Percentiles rank a stretch among this genome's conserved stretches.
These are phyloP conservation scores for Candoia aspera DNA, from an alignment of 2,113 vertebrate species.

Conservation along the genomic window DNA sequence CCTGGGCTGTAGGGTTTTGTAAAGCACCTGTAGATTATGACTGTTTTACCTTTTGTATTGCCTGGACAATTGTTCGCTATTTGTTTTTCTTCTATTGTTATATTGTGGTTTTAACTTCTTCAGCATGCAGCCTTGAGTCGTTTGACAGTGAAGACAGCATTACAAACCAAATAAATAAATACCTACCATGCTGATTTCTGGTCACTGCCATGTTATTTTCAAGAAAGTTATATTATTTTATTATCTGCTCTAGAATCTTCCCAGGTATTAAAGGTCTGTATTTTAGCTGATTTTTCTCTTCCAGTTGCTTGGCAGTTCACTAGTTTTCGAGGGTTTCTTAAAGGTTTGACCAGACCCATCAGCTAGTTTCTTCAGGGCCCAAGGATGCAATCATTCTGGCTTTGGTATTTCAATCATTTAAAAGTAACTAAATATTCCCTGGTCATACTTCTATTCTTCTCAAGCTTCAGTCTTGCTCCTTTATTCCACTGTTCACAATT, in stretches of 20 bases:
- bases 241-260: neutral
- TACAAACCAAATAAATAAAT: neutral
- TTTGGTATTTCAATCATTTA: neutral
- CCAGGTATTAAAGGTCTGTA: neutral
- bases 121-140: neutral
- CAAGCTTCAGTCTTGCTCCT: neutral
- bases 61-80: neutral
- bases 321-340: neutral
- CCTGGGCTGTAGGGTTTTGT: neutral
- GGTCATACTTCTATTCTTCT: neutral
- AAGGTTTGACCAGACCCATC: neutral
- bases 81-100: neutral
- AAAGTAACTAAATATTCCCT: neutral
- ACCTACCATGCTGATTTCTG: neutral
- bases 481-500: neutral
- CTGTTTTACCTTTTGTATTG: neutral
- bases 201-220: neutral
- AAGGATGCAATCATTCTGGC: neutral
- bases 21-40: neutral
- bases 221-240: neutral
- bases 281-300: neutral
- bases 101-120: neutral
- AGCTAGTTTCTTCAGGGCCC: neutral
- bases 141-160: neutral
- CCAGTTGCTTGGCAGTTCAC: neutral